Evolutionary conservation across 2,113 vertebrate genomes (phyloP).

Genomic region (Proterorhinus semilunaris): DNA sequence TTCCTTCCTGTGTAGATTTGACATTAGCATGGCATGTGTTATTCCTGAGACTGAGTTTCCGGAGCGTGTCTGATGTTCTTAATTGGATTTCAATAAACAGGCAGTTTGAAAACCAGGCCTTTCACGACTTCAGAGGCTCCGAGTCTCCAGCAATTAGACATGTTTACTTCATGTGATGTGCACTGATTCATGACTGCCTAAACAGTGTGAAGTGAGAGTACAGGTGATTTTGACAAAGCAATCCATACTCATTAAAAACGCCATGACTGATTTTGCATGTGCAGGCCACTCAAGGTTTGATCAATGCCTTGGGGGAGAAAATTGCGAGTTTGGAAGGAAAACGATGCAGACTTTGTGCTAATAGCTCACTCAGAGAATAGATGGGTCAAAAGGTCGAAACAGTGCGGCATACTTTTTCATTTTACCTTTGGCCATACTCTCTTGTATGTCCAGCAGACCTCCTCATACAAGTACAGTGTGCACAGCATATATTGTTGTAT

Average conservation of each 20-base stretch:
- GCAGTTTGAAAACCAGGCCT: not conserved
- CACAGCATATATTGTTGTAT: too few species aligned
- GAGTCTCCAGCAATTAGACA: slow-evolving; percentile 1
- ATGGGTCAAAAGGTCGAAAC: too few species aligned
- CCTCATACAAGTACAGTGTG: too few species aligned
- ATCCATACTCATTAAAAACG: not conserved
- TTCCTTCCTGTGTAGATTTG: not conserved
- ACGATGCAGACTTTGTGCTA: too few species aligned
- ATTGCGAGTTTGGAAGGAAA: too few species aligned
- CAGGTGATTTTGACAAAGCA: not conserved
- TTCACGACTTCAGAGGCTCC: slow-evolving; percentile 17
- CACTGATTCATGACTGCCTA: not conserved
- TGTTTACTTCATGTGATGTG: slow-evolving; percentile 4
- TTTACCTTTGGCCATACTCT: too few species aligned
- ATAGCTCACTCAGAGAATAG: too few species aligned
- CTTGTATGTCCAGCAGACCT: too few species aligned
- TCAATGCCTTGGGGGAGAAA: too few species aligned
- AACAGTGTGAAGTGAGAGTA: not conserved
- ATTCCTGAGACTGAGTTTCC: not conserved
- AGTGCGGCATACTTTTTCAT: too few species aligned
- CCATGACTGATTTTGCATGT: not conserved
- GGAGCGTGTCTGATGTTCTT: slow-evolving; percentile 3
- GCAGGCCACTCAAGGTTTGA: not conserved
- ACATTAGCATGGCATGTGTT: not conserved
- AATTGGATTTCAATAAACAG: slow-evolving; percentile 18